A percentile compares a stretch with the other conserved stretches of the same genome.
Conservation (phyloP, 2,797 vertebrate species). For the Oreonectes daqikongensis region DNA sequence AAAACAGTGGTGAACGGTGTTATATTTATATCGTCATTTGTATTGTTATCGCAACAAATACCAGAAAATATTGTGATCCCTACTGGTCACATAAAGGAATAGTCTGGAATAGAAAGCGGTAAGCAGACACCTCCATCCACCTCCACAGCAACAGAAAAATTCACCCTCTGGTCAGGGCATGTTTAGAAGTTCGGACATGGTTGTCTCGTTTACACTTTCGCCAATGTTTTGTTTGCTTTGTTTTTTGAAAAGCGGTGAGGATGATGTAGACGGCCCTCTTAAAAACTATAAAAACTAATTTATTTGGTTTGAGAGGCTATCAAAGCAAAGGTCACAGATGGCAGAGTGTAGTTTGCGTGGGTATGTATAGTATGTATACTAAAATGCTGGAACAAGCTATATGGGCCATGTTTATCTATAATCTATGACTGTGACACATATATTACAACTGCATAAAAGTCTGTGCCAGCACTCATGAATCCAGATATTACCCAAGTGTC, state of each 20-base stretch:
- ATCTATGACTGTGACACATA: slow-evolving; percentile 3
- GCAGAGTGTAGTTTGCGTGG: too few relatives aligned
- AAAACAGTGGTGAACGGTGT: too few relatives aligned
- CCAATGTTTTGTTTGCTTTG: not conserved
- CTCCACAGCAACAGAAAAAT: slow-evolving; percentile 31
- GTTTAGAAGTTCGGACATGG: not conserved
- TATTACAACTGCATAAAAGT: slow-evolving; percentile 1
- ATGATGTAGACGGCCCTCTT: not conserved
- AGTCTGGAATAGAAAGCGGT: slow-evolving; percentile 20
- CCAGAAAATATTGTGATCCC: too few relatives aligned
- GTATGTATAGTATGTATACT: too few relatives aligned
- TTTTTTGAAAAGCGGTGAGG: not conserved
- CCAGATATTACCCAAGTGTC: slow-evolving; percentile 1
- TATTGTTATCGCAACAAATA: too few relatives aligned
- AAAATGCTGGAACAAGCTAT: not conserved
- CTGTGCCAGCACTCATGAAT: not conserved
- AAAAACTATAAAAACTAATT: not conserved
- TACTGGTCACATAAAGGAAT: slow-evolving; percentile 8
- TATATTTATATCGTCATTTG: too few relatives aligned
- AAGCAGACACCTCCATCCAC: slow-evolving; percentile 43
- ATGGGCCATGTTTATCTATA: not conserved
- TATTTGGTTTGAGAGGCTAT: not conserved
- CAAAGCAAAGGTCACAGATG: slow-evolving; percentile 18
- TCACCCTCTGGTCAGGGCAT: slow-evolving; percentile 9
- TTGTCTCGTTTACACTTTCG: slow-evolving; percentile 1